These are phyloP conservation scores for Linepithema humile DNA, from an alignment of 1,140 invertebrate species.

Conservation along the genomic window DNA sequence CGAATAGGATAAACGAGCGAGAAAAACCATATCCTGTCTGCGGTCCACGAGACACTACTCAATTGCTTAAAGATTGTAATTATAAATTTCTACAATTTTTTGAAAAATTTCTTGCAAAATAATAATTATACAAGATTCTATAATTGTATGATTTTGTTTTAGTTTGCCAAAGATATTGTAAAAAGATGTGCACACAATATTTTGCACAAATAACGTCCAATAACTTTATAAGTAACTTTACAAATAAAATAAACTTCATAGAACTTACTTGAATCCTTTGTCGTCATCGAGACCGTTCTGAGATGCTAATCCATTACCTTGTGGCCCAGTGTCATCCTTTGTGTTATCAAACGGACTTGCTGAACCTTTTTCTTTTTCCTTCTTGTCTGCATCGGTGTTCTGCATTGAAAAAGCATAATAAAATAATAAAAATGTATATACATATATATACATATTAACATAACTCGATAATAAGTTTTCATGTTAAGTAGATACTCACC, in stretches of 20 bases:
- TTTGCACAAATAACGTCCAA: neutral
- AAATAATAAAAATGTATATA: neutral
- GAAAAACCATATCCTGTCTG: neutral
- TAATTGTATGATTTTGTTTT: neutral
- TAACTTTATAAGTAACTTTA: neutral
- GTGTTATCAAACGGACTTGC: constrained; percentile 82
- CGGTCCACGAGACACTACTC: neutral
- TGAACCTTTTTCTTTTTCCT: constrained; percentile 83
- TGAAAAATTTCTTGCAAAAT: neutral
- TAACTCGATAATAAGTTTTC: neutral
- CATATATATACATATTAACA: neutral
- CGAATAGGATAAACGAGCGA: neutral
- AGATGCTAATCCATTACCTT: constrained; percentile 93
- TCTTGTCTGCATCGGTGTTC: constrained; percentile 83
- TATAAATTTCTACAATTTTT: neutral
- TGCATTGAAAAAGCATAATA: constrained; percentile 67
- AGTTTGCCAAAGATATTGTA: neutral
- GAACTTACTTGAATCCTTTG: constrained; percentile 95
- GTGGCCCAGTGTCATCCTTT: constrained; percentile 88
- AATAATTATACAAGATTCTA: neutral
- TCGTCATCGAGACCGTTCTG: constrained; percentile 92
- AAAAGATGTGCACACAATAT: neutral
- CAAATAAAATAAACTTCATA: neutral
- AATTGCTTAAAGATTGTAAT: neutral
- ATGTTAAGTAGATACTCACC: constrained; percentile 78